phyloP scores from a whole-genome alignment of 2,888 invertebrate genomes.

The Epinotia brunnichana region DNA sequence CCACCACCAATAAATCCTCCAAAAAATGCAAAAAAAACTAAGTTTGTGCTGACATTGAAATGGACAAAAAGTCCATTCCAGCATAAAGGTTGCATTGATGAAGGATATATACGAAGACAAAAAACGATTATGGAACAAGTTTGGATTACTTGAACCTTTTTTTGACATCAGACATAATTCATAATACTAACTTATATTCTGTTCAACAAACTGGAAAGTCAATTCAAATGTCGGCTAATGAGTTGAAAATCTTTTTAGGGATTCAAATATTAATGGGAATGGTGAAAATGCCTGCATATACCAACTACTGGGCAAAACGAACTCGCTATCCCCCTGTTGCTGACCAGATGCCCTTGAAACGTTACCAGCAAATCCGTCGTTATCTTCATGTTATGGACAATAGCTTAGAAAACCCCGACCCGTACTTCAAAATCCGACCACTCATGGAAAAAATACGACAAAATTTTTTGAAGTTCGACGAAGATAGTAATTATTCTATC shows the following conservation, averaged over 20 bases:
- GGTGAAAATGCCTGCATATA: slow-evolving; percentile 17
- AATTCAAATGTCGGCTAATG: background rate
- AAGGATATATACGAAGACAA: slow-evolving; percentile 10
- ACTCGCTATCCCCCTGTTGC: slow-evolving; percentile 13
- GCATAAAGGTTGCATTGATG: slow-evolving; percentile 6
- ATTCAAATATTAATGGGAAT: slow-evolving; percentile 14
- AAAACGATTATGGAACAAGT: background rate
- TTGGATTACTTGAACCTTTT: slow-evolving; percentile 9
- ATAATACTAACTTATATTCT: slow-evolving; percentile 6
- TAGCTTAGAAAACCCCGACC: slow-evolving; percentile 33
- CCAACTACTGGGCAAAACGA: slow-evolving; percentile 11
- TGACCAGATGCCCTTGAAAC: background rate
- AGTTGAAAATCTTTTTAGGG: slow-evolving; percentile 3
- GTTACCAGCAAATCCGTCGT: slow-evolving; percentile 43
- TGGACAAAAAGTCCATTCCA: slow-evolving; percentile 11
- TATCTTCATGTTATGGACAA: slow-evolving; percentile 45
- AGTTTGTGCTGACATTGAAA: background rate
- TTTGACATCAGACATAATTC: slow-evolving; percentile 7
- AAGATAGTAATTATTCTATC: too few relatives aligned
- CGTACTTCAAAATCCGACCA: slow-evolving; percentile 41
- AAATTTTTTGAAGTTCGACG: slow-evolving; percentile 45
- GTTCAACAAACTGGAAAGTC: slow-evolving; percentile 6
- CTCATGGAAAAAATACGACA: background rate
- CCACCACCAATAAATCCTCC: background rate
- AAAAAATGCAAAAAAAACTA: slow-evolving; percentile 16